Conservation (phyloP, 2,888 invertebrate species). For the Pimpla rufipes region DNA sequence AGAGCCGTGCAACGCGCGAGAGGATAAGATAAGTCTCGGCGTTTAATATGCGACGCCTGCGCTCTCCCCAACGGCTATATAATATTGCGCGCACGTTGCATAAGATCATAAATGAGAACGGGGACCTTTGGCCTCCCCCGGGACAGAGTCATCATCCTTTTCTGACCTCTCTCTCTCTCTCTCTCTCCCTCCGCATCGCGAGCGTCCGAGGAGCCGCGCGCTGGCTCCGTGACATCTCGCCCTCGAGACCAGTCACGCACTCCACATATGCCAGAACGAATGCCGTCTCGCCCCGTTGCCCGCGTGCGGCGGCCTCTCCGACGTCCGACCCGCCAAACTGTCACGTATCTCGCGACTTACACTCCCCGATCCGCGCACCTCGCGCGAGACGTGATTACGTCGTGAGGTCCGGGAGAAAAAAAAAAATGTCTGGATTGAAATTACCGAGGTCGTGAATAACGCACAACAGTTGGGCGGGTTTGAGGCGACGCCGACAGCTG, state of each 20-base stretch:
- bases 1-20: constrained; percentile 22
- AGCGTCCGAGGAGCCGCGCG: constrained; percentile 53
- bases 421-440: background rate
- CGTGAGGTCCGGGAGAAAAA: background rate
- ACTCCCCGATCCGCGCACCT: constrained; percentile 37
- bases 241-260: constrained; percentile 71
- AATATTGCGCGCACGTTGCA: constrained; percentile 81
- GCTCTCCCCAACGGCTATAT: constrained; percentile 72
- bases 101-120: constrained; percentile 81
- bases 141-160: constrained; percentile 79
- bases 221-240: constrained; percentile 70
- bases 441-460: too few relatives aligned
- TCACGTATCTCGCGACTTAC: constrained; percentile 69
- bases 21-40: constrained; percentile 73
- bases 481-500: too few relatives aligned
- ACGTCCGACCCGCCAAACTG: constrained; percentile 58
- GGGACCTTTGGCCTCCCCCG: constrained; percentile 76
- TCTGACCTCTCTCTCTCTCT: constrained; percentile 71
- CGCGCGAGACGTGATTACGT: constrained; percentile 58
- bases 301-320: background rate
- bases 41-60: constrained; percentile 79
- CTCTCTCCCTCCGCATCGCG: too few relatives aligned
- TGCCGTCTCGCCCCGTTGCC: constrained; percentile 23
- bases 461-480: too few relatives aligned
- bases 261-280: constrained; percentile 69